Evolutionary conservation across 2,888 invertebrate species (phyloP), one percentile per base, ranked within the genome.

Genomic region (Prosapia bicincta): DNA sequence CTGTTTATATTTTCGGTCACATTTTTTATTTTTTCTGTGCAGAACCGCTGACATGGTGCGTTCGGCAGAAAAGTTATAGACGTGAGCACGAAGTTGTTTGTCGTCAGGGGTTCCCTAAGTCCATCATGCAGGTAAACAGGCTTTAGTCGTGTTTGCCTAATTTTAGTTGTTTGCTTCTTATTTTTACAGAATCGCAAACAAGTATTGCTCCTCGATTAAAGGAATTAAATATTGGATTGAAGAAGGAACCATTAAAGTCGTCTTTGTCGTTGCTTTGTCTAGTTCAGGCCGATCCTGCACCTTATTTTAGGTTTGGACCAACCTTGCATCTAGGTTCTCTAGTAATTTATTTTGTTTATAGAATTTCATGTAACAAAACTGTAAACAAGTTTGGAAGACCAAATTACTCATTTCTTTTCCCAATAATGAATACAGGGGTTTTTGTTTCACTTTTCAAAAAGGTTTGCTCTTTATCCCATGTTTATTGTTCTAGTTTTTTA

Each of bases 221-320:
- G 32, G 73, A 73, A 73, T 26, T 65, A 23, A 32, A 75, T 73
- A 67, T 78, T 70, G 65, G 15, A 71, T 66, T 65, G 15, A 67
- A 73, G 26, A 75, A n/a, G n/a, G 65, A 72, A 38, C 26, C n/a
- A 25, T 74, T 75, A 38, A 15, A 66, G 3, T 74, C 23, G 28
- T 25, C 15, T 76, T 26, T 69, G 6, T 69, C 87, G 67, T 78
- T 85, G 43, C 80, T 83, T 26, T 85, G 85, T 79, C 82, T 82
- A 3, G 85, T 84, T 10, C 85, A 85, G 79, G 84, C 82, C 24
- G 84, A 81, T 75, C 85, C 85, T 28, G 78, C 82, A 26, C 85
- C 85, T 3, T 77, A 77, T 69, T 84, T 82, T 82, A 84, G 83
- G 85, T 85, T 32, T 24, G 38, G 67, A 9, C 10, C 15, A 67